These are phyloP conservation scores for Neoseiulus cucumeris DNA, from an alignment of 1,140 invertebrate genomes.

Conservation along the genomic window DNA sequence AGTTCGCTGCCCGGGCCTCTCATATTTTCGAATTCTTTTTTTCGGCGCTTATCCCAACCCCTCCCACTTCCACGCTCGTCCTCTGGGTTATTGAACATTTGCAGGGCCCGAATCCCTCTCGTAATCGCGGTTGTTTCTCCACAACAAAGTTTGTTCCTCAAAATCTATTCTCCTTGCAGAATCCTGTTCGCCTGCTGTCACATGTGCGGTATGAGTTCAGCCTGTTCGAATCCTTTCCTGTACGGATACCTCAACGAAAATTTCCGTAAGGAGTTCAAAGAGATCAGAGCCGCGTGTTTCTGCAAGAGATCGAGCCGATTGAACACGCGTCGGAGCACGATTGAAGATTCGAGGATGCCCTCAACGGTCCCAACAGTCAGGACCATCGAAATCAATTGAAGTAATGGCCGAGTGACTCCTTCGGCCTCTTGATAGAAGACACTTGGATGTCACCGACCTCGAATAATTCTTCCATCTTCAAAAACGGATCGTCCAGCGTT, in stretches of 20 bases:
- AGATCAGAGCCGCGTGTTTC: conserved; percentile 18
- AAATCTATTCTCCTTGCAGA: conserved; percentile 29
- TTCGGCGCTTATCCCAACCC: too few species aligned
- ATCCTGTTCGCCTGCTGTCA: conserved; percentile 49
- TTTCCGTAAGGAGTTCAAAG: conserved; percentile 37
- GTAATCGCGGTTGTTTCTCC: too few species aligned
- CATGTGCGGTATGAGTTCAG: conserved; percentile 57
- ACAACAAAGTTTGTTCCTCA: conserved; percentile 29
- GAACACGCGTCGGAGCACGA: background rate
- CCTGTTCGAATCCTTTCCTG: conserved; percentile 62
- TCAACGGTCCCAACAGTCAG: background rate
- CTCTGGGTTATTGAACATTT: too few species aligned
- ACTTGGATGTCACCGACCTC: too few species aligned
- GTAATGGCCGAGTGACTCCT: too few species aligned
- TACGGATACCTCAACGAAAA: conserved; percentile 45
- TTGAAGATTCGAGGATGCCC: background rate
- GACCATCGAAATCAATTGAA: background rate
- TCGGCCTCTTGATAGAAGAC: too few species aligned
- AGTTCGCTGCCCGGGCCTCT: too few species aligned
- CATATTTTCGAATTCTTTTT: too few species aligned
- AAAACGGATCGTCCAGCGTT: too few species aligned
- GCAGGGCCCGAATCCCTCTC: too few species aligned
- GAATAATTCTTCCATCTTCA: too few species aligned
- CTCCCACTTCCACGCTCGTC: too few species aligned
- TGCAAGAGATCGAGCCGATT: background rate